Base-by-base conservation (phyloP, 2,888 invertebrate species). In the Celastrina argiolus region DNA sequence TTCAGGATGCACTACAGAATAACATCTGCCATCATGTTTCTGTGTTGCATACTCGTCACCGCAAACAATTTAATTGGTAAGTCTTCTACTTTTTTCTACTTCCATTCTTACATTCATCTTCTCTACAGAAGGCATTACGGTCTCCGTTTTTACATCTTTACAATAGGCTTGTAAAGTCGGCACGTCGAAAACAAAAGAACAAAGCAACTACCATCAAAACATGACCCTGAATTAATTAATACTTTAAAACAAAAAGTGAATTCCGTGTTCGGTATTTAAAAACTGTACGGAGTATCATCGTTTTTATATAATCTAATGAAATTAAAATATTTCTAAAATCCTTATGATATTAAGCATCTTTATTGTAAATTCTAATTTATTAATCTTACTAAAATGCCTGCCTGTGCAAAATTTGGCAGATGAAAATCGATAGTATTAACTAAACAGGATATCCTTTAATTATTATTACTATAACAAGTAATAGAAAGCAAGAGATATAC, bases 41-140 rank as follows among this genome's bases (percentile, higher is more conserved):
- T 96, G 66, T 95, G 95, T 84, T 97, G 97, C 84, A 95, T 97
- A 77, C 95, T 97, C 76, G 96, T 97, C 71, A 96, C 97, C 34
- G 97, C 97, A 73, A 97, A 97, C 87, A 97, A 96, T 88, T 93
- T 97, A 74, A 97, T 97, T 86, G 97, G 97, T 96, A 92, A 94
- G 94, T 92, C 56, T n/a, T n/a, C n/a, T n/a, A n/a, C n/a, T n/a
- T n/a, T n/a, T 64, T 69, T 18, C 51, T 51, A 22, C 51, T 22
- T 45, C 10, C 22, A n/a, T 16, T 22, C 4, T 18, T 22, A 22
- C 12, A 22, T 12, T 36, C 36, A 12, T 36, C 36, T 36, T 12
- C 36, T n/a, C n/a, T n/a, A n/a, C n/a, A n/a, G n/a, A n/a, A n/a
- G 45, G 3, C 1, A 18, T 3, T 45, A 16, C 18, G 16, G 5